Base-by-base conservation (phyloP, 1,140 invertebrate species). In the Heliconius nattereri region DNA sequence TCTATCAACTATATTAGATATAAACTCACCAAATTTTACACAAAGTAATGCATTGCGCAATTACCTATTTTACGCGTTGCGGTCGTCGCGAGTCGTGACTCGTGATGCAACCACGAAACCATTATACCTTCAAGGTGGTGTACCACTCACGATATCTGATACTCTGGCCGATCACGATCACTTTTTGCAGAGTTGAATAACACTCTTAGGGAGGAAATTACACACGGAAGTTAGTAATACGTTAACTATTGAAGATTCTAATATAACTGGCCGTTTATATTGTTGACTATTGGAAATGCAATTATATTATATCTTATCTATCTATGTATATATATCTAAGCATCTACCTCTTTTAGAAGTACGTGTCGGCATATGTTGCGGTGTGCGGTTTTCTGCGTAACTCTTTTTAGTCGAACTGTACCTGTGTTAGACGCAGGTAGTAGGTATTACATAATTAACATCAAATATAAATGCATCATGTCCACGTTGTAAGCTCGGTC, bases 401-500 rank as follows among this genome's bases (percentile, higher is more conserved):
- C 60, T 66, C 20, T 66, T 66, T 66, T 29, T 8, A 6, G 60
- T 66, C 9, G 8, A 29, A 29, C 29, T 29, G 60, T 16, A 66
- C 20, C 60, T 29, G 23, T 29, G 60, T 66, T 66, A 66, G 60
- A 26, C 5, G 26, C 11, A 37, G 35, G 57, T 74, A 73, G 60
- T 11, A 72, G 35, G 57, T 74, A 73, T 86, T 87, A 83, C 78
- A 78, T 86, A 85, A 88, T 70, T 83, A 83, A 85, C 66, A 72
- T 87, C 81, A 45, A n/a, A 84, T 83, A 81, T 91, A 88, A 92
- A 92, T 90, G 85, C 85, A 87, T 78, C 83, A 83, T 85, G 81
- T 76, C 76, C 81, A 76, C 81, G 86, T 88, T 87, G 90, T 92
- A 93, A 92, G 90, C 87, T 89, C 87, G 85, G 86, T 90, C 84